These are phyloP conservation scores for Sebastes aleutianus DNA, from an alignment of 2,797 vertebrate species.

Conservation along the genomic window DNA sequence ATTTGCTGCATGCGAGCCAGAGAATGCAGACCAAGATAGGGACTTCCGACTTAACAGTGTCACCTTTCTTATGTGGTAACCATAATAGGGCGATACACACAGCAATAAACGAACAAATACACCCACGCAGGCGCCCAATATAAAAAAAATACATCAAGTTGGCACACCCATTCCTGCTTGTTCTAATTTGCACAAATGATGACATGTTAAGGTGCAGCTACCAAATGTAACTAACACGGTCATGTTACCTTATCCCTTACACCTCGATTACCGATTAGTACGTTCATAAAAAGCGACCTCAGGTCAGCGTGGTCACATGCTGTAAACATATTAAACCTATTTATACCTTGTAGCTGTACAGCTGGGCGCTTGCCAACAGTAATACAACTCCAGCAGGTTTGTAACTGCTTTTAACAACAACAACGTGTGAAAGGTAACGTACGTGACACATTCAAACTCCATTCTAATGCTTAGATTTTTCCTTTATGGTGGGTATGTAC, in stretches of 20 bases:
- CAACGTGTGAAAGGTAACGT: constrained; percentile 7
- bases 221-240: neutral
- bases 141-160: neutral
- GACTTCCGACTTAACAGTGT: constrained; percentile 59
- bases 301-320: constrained; percentile 41
- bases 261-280: neutral
- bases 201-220: neutral
- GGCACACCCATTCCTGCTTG: neutral
- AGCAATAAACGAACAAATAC: neutral
- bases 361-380: constrained; percentile 12
- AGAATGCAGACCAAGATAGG: constrained; percentile 29
- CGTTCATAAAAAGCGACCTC: constrained; percentile 17
- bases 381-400: constrained; percentile 18
- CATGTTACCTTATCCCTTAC: neutral
- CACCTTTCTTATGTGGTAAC: constrained; percentile 46
- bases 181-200: neutral
- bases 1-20: constrained; percentile 35
- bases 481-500: neutral
- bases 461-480: neutral
- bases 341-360: constrained; percentile 35
- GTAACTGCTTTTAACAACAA: constrained; percentile 19
- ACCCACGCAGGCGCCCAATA: neutral
- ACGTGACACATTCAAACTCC: neutral
- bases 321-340: constrained; percentile 46
- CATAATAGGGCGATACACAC: constrained; percentile 13